Conservation (phyloP, 2,888 invertebrate species). For the Drosophila engyochracea region DNA sequence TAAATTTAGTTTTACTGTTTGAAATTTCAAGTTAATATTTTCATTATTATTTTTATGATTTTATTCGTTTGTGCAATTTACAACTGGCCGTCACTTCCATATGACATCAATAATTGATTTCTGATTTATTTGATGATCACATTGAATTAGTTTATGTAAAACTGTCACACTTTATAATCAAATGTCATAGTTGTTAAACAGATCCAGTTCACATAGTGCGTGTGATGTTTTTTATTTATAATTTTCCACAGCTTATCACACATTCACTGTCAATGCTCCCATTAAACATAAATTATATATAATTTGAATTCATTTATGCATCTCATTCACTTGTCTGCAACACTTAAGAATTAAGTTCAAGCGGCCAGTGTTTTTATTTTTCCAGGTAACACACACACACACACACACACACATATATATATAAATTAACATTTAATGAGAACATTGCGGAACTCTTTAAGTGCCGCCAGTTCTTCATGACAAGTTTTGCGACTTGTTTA, state of each 20-base stretch:
- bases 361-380: constrained; percentile 55
- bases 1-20: background rate
- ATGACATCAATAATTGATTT: background rate
- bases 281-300: constrained; percentile 27
- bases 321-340: constrained; percentile 8
- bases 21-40: background rate
- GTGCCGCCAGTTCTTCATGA: constrained; percentile 42
- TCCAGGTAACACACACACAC: constrained; percentile 56
- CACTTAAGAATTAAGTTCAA: constrained; percentile 58
- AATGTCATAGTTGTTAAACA: background rate
- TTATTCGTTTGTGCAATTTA: background rate
- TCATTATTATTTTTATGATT: background rate
- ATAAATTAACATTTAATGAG: constrained; percentile 65
- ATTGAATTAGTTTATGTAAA: background rate
- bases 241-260: constrained; percentile 44
- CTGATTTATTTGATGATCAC: background rate
- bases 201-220: background rate
- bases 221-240: background rate
- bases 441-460: constrained; percentile 68
- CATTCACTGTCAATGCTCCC: constrained; percentile 47
- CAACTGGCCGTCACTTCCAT: background rate
- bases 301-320: constrained; percentile 43
- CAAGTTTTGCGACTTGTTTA: constrained; percentile 20
- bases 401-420: constrained; percentile 8
- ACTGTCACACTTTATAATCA: constrained; percentile 10